These are phyloP conservation scores for Pogonocherus hispidulus DNA, from an alignment of 2,888 invertebrate genomes.

Conservation along the genomic window DNA sequence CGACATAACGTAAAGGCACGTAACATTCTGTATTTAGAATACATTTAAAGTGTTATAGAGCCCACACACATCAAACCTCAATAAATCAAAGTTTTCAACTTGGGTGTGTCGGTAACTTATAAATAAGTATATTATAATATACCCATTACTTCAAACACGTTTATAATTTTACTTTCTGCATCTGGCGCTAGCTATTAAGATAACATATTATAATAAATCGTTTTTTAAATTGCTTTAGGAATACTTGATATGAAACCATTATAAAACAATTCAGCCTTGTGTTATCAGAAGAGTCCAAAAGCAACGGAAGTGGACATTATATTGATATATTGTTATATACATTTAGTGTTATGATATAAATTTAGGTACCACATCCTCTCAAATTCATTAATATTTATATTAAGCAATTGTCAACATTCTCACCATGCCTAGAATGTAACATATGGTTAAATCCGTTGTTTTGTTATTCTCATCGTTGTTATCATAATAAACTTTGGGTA, in stretches of 20 bases:
- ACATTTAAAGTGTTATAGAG: not conserved
- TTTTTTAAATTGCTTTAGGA: not conserved
- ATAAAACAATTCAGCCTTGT: conserved; percentile 14
- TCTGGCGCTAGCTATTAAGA: not conserved
- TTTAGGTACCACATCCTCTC: conserved; percentile 12
- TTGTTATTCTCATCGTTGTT: not conserved
- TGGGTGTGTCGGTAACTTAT: conserved; percentile 4
- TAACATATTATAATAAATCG: not conserved
- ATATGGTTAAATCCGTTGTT: not conserved
- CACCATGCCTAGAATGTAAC: not conserved
- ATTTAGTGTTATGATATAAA: no score
- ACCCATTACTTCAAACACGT: not conserved
- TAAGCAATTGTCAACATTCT: not conserved
- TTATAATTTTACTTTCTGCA: not conserved
- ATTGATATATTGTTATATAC: conserved; percentile 10
- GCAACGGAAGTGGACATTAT: conserved; percentile 17
- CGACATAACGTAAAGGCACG: not conserved
- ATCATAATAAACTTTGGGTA: not conserved
- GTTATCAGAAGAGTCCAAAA: conserved; percentile 19
- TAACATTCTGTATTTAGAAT: not conserved
- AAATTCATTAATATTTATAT: conserved; percentile 9
- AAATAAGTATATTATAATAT: not conserved
- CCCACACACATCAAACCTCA: conserved; percentile 3
- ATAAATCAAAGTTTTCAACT: not conserved
- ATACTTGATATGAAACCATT: not conserved